Evolutionary conservation across 1,140 invertebrate species (phyloP), one percentile per base, ranked within the genome.

Genomic region (Macrosteles quadrilineatus): DNA sequence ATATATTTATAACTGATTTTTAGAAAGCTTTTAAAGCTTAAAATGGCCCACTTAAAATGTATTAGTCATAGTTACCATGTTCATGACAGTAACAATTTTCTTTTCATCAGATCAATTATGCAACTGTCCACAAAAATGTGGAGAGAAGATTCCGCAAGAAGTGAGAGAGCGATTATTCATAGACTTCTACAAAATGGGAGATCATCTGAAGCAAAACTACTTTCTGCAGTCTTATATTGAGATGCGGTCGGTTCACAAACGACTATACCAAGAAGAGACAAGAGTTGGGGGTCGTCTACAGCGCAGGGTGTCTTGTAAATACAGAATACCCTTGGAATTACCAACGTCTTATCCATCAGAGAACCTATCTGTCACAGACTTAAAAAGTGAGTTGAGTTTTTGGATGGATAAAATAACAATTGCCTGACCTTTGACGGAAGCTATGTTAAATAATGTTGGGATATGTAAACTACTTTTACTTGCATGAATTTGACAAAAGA

Each of bases 61-160:
- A n/a, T n/a, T n/a, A n/a, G n/a, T n/a, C n/a, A n/a, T n/a, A n/a
- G n/a, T n/a, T n/a, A n/a, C n/a, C n/a, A n/a, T n/a, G n/a, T n/a
- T n/a, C n/a, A n/a, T n/a, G n/a, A n/a, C n/a, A n/a, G n/a, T n/a
- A n/a, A n/a, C n/a, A n/a, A n/a, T n/a, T n/a, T n/a, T n/a, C n/a
- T n/a, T n/a, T n/a, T n/a, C n/a, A n/a, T 53, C 50, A 31, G 69
- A 71, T 25, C 30, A 69, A 32, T 72, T 85, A 25, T 85, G 84
- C 74, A 79, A 82, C 53, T 85, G 84, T 71, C 83, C 83, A 6
- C 84, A 85, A 77, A 83, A 81, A 78, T 85, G 84, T 75, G 80
- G 81, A 55, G 79, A 81, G 57, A 77, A 80, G 68, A 80, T 85
- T 27, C 80, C 83, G 12, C 70, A 75, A 47, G 79, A 81, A 55